These are phyloP conservation scores for Hyposoter didymator DNA, from an alignment of 2,888 invertebrate genomes.

Conservation along the genomic window DNA sequence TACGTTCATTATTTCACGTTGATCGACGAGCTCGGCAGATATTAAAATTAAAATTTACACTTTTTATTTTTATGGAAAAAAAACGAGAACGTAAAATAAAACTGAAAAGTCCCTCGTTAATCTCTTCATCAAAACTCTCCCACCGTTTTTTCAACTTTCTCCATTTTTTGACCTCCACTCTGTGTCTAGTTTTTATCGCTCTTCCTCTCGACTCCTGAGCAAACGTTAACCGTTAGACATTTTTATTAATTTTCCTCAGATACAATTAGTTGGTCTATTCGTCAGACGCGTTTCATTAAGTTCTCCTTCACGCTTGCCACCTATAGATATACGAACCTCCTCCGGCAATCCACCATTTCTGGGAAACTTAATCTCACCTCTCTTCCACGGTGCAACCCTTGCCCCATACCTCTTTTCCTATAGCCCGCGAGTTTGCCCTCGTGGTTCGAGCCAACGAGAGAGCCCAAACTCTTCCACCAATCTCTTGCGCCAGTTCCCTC, in stretches of 20 bases:
- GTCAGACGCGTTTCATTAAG: conserved; percentile 84
- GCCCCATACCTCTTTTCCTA: conserved; percentile 41
- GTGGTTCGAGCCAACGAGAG: conserved; percentile 19
- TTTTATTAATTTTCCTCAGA: conserved; percentile 84
- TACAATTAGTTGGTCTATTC: conserved; percentile 84
- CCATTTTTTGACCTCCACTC: background rate
- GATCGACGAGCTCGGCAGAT: background rate
- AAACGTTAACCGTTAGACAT: conserved; percentile 77
- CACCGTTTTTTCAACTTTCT: conserved; percentile 10
- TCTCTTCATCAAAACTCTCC: conserved; percentile 5
- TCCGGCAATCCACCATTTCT: conserved; percentile 38
- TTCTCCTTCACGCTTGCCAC: conserved; percentile 71
- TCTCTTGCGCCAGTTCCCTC: conserved; percentile 15
- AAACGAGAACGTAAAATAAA: conserved; percentile 59
- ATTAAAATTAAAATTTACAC: conserved; percentile 67
- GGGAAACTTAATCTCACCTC: conserved; percentile 46
- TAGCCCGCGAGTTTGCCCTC: conserved; percentile 33
- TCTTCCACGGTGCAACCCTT: conserved; percentile 30
- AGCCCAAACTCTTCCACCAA: conserved; percentile 38
- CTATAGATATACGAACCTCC: conserved; percentile 36
- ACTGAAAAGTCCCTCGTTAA: conserved; percentile 37
- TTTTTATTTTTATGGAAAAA: conserved; percentile 37
- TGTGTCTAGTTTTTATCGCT: conserved; percentile 9
- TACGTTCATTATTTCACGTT: conserved; percentile 9
- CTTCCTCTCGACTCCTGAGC: conserved; percentile 37